Percentiles rank a stretch among this genome's conserved stretches.
Evolutionary conservation across 2,797 vertebrate genomes (phyloP).

Genomic region (Neosilurus hyrtlii): DNA sequence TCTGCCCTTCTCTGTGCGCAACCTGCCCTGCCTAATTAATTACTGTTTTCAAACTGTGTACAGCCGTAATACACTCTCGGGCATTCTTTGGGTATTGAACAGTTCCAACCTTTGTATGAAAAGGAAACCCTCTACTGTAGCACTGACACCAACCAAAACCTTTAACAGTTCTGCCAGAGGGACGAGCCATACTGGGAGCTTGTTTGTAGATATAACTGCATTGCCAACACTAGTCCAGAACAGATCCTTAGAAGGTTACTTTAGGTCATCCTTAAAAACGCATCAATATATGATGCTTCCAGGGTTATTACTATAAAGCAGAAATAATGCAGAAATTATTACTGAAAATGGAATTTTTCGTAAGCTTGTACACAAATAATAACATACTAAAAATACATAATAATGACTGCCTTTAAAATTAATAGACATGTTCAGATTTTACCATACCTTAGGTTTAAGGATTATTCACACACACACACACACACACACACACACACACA

Average conservation of each 20-base stretch:
- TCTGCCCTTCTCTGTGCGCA: slow-evolving; percentile 8
- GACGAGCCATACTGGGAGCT: not conserved
- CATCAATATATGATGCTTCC: not conserved
- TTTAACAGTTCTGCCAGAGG: not conserved
- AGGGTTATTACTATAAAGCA: slow-evolving; percentile 5
- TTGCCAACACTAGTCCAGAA: not conserved
- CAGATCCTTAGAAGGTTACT: not conserved
- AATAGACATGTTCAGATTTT: not conserved
- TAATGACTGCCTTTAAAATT: not conserved
- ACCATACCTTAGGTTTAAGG: not conserved
- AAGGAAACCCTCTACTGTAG: not conserved
- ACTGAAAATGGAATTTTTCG: not conserved
- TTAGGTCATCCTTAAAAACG: slow-evolving; percentile 1
- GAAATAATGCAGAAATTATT: not conserved
- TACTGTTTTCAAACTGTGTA: slow-evolving; percentile 52
- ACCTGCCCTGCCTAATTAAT: slow-evolving; percentile 67
- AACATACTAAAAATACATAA: not conserved
- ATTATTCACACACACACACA: not conserved
- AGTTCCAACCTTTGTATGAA: not conserved
- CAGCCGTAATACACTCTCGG: not conserved
- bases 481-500: too few species aligned
- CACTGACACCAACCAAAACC: too few species aligned
- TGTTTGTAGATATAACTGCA: not conserved
- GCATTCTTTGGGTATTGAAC: too few species aligned
- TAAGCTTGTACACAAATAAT: not conserved